A percentile compares a stretch with the other conserved stretches of the same genome.
Evolutionary conservation across 2,797 vertebrate species (phyloP).

Genomic region (Eurystomus glaucurus): DNA sequence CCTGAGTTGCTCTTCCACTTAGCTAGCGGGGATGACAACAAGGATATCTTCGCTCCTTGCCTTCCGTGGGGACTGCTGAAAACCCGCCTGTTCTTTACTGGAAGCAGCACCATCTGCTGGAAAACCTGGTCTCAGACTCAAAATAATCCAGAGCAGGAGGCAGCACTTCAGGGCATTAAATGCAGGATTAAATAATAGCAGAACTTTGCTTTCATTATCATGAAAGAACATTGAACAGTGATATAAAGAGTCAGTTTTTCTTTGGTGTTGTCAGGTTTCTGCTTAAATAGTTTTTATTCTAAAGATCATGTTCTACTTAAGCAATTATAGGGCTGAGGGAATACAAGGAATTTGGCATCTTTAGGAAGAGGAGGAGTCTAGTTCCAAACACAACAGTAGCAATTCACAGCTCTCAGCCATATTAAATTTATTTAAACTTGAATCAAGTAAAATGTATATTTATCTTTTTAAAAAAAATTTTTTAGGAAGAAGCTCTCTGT

Average conservation of each 20-base stretch:
- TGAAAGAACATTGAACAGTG: neutral
- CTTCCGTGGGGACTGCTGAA: neutral
- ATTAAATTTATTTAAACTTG: neutral
- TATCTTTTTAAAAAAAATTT: neutral
- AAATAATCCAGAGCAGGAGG: neutral
- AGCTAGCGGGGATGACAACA: neutral
- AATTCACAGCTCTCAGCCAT: neutral
- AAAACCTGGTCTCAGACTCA: neutral
- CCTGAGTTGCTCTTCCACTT: neutral
- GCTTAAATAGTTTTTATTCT: neutral
- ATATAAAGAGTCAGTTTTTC: neutral
- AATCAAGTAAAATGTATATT: neutral
- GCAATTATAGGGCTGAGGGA: neutral
- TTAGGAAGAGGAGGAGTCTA: neutral
- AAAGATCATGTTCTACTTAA: neutral
- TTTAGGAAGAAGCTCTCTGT: neutral
- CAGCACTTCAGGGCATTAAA: neutral
- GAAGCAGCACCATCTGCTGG: constrained; percentile 74
- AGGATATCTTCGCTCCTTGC: neutral
- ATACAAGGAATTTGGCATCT: neutral
- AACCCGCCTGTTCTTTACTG: neutral
- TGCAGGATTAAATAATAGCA: neutral
- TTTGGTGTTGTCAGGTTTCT: neutral
- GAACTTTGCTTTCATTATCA: neutral
- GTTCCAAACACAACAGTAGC: neutral